Base-by-base conservation (phyloP, 2,888 invertebrate species). In the Callyntrura sp. region DNA sequence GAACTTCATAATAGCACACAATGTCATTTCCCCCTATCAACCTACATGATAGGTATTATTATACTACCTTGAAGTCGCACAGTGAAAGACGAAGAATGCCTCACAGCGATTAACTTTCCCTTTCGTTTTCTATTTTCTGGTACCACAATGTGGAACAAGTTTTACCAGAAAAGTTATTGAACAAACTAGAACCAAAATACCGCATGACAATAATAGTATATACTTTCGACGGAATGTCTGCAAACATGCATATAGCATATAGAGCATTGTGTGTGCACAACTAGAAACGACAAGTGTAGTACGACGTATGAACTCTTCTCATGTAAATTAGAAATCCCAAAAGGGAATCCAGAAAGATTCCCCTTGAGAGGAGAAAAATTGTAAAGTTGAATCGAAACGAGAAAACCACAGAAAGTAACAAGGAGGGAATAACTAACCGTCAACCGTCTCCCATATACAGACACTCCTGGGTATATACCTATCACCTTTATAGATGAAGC, bases 311-410 rank as follows among this genome's bases (percentile, higher is more conserved):
- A 81, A 20, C 55, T 79, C 43, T 20, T 79, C 57, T 86, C 86
- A 86, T 86, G 86, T 86, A 79, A 79, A 79, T 79, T 86, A 79
- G 79, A 78, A 65, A 68, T 12, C 76, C 28, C 78, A 78, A 17
- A 73, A 85, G 60, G 28, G 62, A 23, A 57, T 79, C 35, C 68
- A 86, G 79, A 60, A n/a, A n/a, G 48, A 79, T 65, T 86, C 55
- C 73, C 73, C 84, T 81, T 35, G 48, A 85, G 57, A 73, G 45
- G 17, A 35, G 51, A 83, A 83, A 68, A 83, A 17, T 35, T 83
- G 48, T 28, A 68, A 65, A 83, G 25, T 20, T 62, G 45, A 62
- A 60, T 23, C 17, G 62, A 60, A 43, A 81, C 2, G 45, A 57
- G 45, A 12, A 55, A 83, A 68, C 83, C 68, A 68, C 83, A 68